phyloP scores from a whole-genome alignment of 2,113 vertebrate genomes.

The Ictalurus furcatus region DNA sequence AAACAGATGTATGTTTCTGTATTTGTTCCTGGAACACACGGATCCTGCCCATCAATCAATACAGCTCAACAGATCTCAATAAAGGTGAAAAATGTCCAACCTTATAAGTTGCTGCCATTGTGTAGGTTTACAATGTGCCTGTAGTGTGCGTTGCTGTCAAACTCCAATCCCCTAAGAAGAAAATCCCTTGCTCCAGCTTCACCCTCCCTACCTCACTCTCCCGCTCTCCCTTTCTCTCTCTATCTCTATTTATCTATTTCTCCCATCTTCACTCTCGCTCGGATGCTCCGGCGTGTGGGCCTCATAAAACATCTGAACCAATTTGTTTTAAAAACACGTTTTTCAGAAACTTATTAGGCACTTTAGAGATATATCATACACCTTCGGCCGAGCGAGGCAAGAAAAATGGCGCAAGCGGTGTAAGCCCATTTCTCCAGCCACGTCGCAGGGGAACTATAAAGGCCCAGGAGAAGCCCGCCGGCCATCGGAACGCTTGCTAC shows the following conservation, averaged over 20 bases:
- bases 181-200: slow-evolving; percentile 19
- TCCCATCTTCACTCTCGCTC: slow-evolving; percentile 27
- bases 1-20: slow-evolving; percentile 16
- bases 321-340: slow-evolving; percentile 96
- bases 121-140: slow-evolving; percentile 34
- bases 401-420: slow-evolving; percentile 86
- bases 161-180: slow-evolving; percentile 35
- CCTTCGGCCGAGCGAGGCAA: slow-evolving; percentile 78
- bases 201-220: background rate
- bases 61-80: slow-evolving; percentile 4
- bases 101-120: slow-evolving; percentile 32
- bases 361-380: slow-evolving; percentile 94
- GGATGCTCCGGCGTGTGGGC: slow-evolving; percentile 63
- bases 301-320: slow-evolving; percentile 87
- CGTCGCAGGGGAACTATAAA: slow-evolving; percentile 88
- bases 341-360: slow-evolving; percentile 87
- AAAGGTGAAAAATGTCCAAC: slow-evolving; percentile 38
- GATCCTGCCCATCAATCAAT: slow-evolving; percentile 12
- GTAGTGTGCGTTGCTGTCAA: slow-evolving; percentile 39
- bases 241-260: background rate
- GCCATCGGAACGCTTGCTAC: slow-evolving; percentile 73
- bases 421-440: slow-evolving; percentile 90
- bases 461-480: slow-evolving; percentile 68
- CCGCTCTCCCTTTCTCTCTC: background rate
- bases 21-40: background rate